Evolutionary conservation across 1,140 invertebrate species (phyloP).

Genomic region (Mycetomoellerius zeteki): DNA sequence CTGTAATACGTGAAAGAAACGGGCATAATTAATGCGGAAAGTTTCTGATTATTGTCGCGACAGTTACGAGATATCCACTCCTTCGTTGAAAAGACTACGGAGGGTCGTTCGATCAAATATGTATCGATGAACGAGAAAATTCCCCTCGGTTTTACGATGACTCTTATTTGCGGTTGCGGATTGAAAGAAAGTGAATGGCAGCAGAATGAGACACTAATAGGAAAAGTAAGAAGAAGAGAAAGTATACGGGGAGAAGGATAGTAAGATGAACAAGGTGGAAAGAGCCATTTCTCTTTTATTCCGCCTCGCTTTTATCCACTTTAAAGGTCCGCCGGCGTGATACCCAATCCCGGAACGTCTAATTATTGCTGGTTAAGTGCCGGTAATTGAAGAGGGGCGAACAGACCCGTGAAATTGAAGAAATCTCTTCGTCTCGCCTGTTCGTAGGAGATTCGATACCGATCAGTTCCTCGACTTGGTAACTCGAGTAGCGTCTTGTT

Average conservation of each 20-base stretch:
- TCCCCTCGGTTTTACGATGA: constrained; percentile 63
- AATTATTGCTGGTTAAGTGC: constrained; percentile 85
- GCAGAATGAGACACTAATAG: constrained; percentile 43
- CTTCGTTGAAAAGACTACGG: constrained; percentile 8
- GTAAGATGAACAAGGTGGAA: constrained; percentile 53
- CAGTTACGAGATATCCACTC: constrained; percentile 12
- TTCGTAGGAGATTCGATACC: constrained; percentile 74
- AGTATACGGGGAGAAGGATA: not conserved
- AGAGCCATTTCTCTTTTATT: constrained; percentile 71
- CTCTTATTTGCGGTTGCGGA: constrained; percentile 64
- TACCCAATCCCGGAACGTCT: constrained; percentile 80
- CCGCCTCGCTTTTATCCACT: constrained; percentile 78
- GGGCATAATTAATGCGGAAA: not conserved
- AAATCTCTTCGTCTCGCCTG: constrained; percentile 74
- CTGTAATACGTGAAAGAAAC: not conserved
- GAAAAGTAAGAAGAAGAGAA: constrained; percentile 9
- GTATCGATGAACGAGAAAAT: constrained; percentile 47
- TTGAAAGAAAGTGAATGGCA: constrained; percentile 53
- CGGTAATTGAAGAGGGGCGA: constrained; percentile 82
- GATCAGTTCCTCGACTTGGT: constrained; percentile 65
- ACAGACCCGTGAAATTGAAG: constrained; percentile 84
- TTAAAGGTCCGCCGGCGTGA: constrained; percentile 79
- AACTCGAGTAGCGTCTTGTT: constrained; percentile 66
- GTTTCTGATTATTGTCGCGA: constrained; percentile 49
- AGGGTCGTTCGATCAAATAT: constrained; percentile 60